Percentiles rank a stretch among this genome's conserved stretches.
Evolutionary conservation across 1,140 invertebrate species (phyloP).

Genomic region (Zophobas morio): DNA sequence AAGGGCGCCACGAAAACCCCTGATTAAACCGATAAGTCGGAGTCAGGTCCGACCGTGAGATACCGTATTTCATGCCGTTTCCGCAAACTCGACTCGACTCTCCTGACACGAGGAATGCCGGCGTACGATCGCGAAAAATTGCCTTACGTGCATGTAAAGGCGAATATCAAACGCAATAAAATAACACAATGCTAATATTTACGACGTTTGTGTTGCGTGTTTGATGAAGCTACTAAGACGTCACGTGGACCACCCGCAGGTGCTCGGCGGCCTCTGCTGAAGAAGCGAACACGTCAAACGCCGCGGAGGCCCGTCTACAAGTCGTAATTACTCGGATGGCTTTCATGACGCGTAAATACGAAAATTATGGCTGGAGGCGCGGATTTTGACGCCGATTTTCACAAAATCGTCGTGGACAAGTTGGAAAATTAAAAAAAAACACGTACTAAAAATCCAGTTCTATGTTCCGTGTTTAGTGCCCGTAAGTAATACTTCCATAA

Average conservation of each 20-base stretch:
- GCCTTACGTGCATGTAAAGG: slow-evolving; percentile 1
- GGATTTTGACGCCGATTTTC: background rate
- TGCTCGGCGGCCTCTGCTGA: slow-evolving; percentile 11
- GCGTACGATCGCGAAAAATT: background rate
- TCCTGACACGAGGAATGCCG: background rate
- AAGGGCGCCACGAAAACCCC: slow-evolving; percentile 39
- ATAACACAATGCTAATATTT: slow-evolving; percentile 19
- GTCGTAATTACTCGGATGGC: slow-evolving; percentile 48
- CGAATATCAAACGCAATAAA: slow-evolving; percentile 22
- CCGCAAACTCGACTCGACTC: slow-evolving; percentile 4
- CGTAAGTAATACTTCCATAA: no score
- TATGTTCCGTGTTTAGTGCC: no score
- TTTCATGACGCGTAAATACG: background rate
- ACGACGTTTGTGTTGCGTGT: slow-evolving; percentile 41
- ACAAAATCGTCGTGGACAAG: background rate
- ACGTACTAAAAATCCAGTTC: no score
- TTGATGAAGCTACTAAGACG: slow-evolving; percentile 44
- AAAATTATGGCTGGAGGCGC: background rate
- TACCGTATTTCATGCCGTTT: background rate
- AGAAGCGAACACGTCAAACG: slow-evolving; percentile 49
- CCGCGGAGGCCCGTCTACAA: slow-evolving; percentile 51
- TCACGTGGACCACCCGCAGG: slow-evolving; percentile 53
- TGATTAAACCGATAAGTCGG: slow-evolving; percentile 4
- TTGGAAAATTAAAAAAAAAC: no score
- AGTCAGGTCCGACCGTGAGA: slow-evolving; percentile 1